Evolutionary conservation across 2,888 invertebrate genomes (phyloP), one percentile per base, ranked within the genome.

Genomic region (Diplazon laetatorius): DNA sequence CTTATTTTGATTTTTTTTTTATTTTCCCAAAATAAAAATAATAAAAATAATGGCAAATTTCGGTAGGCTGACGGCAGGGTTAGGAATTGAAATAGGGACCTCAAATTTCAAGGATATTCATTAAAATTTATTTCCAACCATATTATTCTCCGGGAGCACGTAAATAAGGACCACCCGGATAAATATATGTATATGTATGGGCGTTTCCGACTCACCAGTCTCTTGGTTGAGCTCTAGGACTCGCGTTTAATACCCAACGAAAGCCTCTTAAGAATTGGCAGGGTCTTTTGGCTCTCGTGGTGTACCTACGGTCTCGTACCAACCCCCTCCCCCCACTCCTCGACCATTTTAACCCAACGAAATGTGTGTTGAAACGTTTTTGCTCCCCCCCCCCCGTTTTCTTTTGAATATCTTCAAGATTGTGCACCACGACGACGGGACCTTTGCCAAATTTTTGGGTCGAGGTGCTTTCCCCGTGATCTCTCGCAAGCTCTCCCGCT

Each of bases 201-300:
- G 16, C 39, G 22, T 66, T 52, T 14, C 18, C 50, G 25, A 42
- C 18, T 48, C 50, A 16, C 12, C n/a, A n/a, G 20, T 10, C 18
- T 22, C 20, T 42, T 46, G 20, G 37, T 55, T 62, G 10, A 42
- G 12, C 52, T 66, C 20, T 42, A 66, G 78, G 80, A 82, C 76
- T 81, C 80, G 81, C 83, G 62, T 86, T 87, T 87, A 88, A 88
- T 88, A 85, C 85, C 80, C 70, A 68, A 66, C 75, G 84, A 85
- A 84, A 84, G 86, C 82, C 84, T 85, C 85, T 87, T 85, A 84
- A 86, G 87, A 89, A 89, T 89, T 89, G 89, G 88, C 88, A 85
- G 81, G 80, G 82, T 42, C 72, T 72, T 69, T 70, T 81, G 75
- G 81, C 79, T 75, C 48, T 22, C 16, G 16, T 14, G 18, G 55